Evolutionary conservation across 2,797 vertebrate genomes (phyloP).

Genomic region (Lacerta agilis): DNA sequence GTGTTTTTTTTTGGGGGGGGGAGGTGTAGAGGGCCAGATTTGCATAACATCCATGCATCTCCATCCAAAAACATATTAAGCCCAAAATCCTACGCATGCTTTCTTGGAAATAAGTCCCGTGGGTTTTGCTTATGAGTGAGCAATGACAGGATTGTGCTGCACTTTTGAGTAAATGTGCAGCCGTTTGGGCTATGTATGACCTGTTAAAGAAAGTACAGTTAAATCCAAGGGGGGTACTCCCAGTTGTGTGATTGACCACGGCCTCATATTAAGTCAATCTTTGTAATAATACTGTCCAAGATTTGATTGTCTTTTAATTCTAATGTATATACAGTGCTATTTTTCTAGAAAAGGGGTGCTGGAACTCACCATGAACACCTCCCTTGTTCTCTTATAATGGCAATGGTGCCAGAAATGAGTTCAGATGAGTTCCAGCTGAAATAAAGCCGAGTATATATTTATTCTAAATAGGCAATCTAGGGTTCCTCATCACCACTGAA

Average conservation of each 20-base stretch:
- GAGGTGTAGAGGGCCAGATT: not conserved
- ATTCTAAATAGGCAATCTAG: not conserved
- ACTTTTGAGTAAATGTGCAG: not conserved
- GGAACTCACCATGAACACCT: too few species aligned
- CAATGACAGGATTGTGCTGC: not conserved
- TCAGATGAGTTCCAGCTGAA: too few species aligned
- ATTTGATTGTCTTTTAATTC: slow-evolving; percentile 6
- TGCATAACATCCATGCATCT: not conserved
- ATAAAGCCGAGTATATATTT: not conserved
- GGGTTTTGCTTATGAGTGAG: not conserved
- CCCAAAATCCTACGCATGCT: not conserved
- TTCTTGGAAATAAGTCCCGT: not conserved
- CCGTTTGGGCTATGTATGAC: not conserved
- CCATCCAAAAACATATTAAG: not conserved
- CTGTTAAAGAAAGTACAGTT: not conserved
- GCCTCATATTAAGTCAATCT: not conserved
- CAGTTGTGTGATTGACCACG: not conserved
- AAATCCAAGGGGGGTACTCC: not conserved
- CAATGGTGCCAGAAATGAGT: too few species aligned
- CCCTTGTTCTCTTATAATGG: too few species aligned
- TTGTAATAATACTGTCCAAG: not conserved
- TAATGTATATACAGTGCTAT: too few species aligned
- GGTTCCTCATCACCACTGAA: not conserved
- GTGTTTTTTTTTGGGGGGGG: too few species aligned
- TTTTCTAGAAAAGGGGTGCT: too few species aligned